A percentile compares a stretch with the other conserved stretches of the same genome.
Conservation (phyloP, 2,797 vertebrate species). For the Lerista edwardsae region DNA sequence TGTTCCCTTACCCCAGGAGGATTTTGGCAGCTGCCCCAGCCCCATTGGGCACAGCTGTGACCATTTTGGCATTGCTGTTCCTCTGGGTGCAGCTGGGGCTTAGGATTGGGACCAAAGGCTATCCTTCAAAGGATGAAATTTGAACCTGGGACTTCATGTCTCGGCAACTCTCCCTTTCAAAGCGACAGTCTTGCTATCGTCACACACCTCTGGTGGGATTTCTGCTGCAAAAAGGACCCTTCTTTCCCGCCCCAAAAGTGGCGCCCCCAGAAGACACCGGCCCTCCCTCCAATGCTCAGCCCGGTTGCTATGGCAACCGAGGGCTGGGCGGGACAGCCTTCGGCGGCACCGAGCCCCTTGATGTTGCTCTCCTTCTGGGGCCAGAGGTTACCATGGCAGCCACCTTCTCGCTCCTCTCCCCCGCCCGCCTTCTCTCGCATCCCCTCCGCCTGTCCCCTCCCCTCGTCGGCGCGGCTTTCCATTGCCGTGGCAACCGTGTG, state of each 20-base stretch:
- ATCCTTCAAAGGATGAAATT: too few species aligned
- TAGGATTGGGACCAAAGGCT: too few species aligned
- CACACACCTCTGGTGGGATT: not conserved
- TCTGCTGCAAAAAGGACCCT: too few species aligned
- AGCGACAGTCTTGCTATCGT: not conserved
- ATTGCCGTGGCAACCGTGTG: conserved; percentile 19
- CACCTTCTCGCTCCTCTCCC: not conserved
- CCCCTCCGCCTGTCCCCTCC: not conserved
- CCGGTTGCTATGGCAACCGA: not conserved
- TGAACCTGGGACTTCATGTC: too few species aligned
- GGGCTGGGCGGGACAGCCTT: not conserved
- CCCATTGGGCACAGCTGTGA: too few species aligned
- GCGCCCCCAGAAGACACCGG: not conserved
- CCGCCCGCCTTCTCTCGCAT: not conserved
- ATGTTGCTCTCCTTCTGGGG: not conserved
- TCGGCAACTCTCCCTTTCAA: too few species aligned
- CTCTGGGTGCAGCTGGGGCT: too few species aligned
- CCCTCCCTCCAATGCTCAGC: not conserved
- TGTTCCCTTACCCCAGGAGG: too few species aligned
- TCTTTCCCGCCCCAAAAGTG: too few species aligned
- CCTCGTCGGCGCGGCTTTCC: not conserved
- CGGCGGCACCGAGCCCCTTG: not conserved
- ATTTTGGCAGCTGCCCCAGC: too few species aligned
- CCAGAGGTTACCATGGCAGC: conserved; percentile 32
- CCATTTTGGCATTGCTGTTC: too few species aligned